These are phyloP conservation scores for Nycticryphes semicollaris DNA, from an alignment of 2,113 vertebrate genomes.

Conservation along the genomic window DNA sequence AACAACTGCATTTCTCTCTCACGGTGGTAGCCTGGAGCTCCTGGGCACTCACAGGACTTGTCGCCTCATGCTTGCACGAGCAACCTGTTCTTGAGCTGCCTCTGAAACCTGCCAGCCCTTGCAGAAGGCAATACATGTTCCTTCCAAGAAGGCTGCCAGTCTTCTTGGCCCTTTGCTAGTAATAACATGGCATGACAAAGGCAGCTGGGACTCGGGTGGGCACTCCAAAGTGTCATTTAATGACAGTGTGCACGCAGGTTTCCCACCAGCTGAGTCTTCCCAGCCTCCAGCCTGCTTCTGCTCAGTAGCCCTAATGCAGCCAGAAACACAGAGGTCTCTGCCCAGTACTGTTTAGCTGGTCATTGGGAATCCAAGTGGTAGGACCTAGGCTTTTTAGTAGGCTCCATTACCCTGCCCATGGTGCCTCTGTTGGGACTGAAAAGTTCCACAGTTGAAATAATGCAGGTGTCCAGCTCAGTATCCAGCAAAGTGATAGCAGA, in stretches of 20 bases:
- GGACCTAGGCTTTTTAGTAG: neutral
- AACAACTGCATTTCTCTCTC: neutral
- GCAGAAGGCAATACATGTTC: neutral
- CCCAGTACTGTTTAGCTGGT: neutral
- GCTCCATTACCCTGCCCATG: neutral
- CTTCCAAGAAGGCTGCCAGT: neutral
- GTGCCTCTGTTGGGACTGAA: neutral
- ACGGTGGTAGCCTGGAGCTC: neutral
- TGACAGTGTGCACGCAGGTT: neutral
- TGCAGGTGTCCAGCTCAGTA: neutral
- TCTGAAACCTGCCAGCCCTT: neutral
- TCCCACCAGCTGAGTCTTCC: neutral
- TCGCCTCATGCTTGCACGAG: neutral
- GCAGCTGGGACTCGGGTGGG: neutral
- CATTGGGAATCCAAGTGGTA: neutral
- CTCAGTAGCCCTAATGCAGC: neutral
- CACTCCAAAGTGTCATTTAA: neutral
- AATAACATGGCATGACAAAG: neutral
- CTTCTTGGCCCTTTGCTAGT: neutral
- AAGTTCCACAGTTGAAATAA: neutral
- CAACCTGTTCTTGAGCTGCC: neutral
- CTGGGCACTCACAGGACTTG: conserved; percentile 34
- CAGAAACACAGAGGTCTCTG: neutral
- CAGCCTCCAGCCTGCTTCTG: neutral
- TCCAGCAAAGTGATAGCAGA: neutral